These are phyloP conservation scores for Phenganax subtilis DNA, from an alignment of 92 coral and sea anemone species.

Conservation along the genomic window DNA sequence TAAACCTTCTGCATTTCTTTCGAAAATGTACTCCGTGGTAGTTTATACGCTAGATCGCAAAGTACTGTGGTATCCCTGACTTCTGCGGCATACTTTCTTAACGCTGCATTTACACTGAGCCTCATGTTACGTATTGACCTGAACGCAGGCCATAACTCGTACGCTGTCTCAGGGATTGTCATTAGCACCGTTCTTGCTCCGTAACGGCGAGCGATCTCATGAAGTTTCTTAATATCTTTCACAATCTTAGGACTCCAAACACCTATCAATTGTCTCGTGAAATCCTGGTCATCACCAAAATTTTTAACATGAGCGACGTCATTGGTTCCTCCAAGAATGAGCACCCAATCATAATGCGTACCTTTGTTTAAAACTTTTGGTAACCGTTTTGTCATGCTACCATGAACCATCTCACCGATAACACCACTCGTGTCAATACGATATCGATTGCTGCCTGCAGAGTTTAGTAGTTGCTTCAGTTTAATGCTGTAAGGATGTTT, in stretches of 20 bases:
- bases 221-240: constrained; percentile 72
- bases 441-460: constrained; percentile 53
- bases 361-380: constrained; percentile 84
- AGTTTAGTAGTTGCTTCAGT: constrained; percentile 63
- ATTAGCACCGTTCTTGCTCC: constrained; percentile 85
- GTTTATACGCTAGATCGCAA: constrained; percentile 76
- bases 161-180: constrained; percentile 95
- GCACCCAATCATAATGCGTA: constrained; percentile 91
- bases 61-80: constrained; percentile 79
- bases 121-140: constrained; percentile 87
- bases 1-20: constrained; percentile 62
- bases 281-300: constrained; percentile 95
- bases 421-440: constrained; percentile 68
- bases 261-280: constrained; percentile 76
- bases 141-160: constrained; percentile 89
- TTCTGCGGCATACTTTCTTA: constrained; percentile 68
- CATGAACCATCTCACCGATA: constrained; percentile 94
- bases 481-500: constrained; percentile 83
- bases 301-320: constrained; percentile 99
- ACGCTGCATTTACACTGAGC: constrained; percentile 63
- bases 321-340: constrained; percentile 92
- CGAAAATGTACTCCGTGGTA: constrained; percentile 77
- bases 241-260: constrained; percentile 93
- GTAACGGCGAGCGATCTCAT: constrained; percentile 68
- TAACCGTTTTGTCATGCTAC: constrained; percentile 82